A percentile compares a stretch with the other conserved stretches of the same genome.
phyloP scores from a whole-genome alignment of 2,113 vertebrate genomes.

The Phaethon lepturus region DNA sequence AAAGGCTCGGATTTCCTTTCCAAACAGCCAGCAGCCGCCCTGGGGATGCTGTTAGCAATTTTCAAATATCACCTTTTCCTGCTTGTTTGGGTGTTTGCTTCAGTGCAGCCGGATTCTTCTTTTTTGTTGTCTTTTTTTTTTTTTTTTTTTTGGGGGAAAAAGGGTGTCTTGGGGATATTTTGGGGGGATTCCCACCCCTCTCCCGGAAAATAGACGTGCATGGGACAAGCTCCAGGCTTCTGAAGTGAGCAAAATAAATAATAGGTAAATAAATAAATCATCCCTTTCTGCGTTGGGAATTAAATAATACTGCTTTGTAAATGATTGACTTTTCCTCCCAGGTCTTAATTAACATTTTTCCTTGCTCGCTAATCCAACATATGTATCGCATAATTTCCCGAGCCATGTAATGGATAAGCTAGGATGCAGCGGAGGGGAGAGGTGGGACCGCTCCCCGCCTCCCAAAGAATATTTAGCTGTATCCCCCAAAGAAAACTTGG shows the following conservation, averaged over 20 bases:
- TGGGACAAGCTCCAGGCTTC: background rate
- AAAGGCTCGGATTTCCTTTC: background rate
- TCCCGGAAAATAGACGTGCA: background rate
- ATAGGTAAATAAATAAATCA: background rate
- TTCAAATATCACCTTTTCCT: background rate
- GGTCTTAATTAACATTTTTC: background rate
- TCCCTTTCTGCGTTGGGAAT: background rate
- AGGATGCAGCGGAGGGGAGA: background rate
- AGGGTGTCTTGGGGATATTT: background rate
- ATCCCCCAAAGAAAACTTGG: background rate
- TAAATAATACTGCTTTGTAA: background rate
- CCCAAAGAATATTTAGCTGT: background rate
- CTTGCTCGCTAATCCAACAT: background rate
- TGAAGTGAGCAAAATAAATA: background rate
- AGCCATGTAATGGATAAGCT: background rate
- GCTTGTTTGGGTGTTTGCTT: background rate
- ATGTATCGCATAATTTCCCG: background rate
- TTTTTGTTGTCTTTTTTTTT: too few species aligned
- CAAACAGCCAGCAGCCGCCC: background rate
- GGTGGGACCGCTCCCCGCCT: background rate
- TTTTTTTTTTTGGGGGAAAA: fast-evolving
- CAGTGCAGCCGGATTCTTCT: background rate
- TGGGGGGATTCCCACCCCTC: background rate
- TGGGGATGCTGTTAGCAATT: background rate
- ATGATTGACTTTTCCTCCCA: background rate